These are phyloP conservation scores for Laticauda colubrina DNA, from an alignment of 2,113 vertebrate genomes.

Conservation along the genomic window DNA sequence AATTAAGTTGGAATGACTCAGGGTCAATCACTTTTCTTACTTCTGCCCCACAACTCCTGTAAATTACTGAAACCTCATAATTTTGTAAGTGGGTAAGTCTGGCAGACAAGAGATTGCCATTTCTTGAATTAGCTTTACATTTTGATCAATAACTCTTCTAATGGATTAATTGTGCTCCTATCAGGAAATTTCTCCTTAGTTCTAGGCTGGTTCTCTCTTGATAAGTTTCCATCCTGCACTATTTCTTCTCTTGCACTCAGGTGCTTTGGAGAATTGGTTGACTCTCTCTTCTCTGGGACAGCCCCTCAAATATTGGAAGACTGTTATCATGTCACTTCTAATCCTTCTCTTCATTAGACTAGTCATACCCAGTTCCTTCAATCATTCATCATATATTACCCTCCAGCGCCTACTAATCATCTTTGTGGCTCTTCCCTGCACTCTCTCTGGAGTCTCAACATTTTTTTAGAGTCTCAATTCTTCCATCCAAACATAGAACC, in stretches of 20 bases:
- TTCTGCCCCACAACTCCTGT: neutral
- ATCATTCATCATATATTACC: neutral
- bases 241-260: too few species aligned
- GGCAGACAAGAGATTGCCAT: neutral
- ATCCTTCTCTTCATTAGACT: neutral
- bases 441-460: neutral
- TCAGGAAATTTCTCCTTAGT: neutral
- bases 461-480: neutral
- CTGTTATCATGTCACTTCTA: neutral
- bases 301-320: neutral
- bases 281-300: neutral
- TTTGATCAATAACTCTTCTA: neutral
- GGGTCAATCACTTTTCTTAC: neutral
- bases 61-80: neutral
- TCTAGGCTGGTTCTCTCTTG: too few species aligned
- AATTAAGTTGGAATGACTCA: neutral
- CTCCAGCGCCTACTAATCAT: neutral
- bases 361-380: neutral
- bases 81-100: neutral
- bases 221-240: too few species aligned
- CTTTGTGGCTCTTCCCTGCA: neutral
- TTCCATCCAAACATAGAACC: neutral
- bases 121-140: neutral
- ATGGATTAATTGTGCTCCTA: neutral
- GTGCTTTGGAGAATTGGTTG: neutral